phyloP scores from a whole-genome alignment of 2,888 invertebrate species.

The Macropis europaea region DNA sequence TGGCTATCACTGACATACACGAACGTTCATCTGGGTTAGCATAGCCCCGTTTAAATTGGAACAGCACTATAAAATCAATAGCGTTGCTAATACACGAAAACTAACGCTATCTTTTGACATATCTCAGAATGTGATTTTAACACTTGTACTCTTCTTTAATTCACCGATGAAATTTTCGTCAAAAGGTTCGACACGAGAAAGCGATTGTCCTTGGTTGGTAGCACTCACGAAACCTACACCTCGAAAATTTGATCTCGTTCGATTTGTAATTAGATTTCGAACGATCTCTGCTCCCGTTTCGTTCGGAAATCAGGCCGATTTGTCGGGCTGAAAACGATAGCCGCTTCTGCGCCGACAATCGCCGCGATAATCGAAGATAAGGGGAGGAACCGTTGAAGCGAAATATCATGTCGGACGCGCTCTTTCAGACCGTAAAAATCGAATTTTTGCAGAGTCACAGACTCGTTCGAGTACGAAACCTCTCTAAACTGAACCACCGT shows the following conservation, averaged over 20 bases:
- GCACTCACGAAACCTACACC: background rate
- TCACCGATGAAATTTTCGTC: too few species aligned
- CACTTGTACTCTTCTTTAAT: too few species aligned
- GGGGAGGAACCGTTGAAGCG: background rate
- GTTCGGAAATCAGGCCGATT: constrained; percentile 10
- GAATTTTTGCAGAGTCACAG: constrained; percentile 65
- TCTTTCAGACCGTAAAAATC: constrained; percentile 54
- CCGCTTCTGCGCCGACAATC: constrained; percentile 38
- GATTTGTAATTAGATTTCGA: constrained; percentile 9
- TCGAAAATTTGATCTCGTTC: background rate
- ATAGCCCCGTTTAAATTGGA: too few species aligned
- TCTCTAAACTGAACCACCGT: background rate
- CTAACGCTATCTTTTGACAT: too few species aligned
- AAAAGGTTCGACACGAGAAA: too few species aligned
- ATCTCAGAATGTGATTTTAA: too few species aligned
- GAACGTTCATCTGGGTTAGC: too few species aligned
- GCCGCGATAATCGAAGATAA: constrained; percentile 39
- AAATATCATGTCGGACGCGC: constrained; percentile 24
- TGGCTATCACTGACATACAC: too few species aligned
- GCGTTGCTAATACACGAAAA: too few species aligned
- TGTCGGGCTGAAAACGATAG: constrained; percentile 33
- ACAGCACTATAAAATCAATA: too few species aligned
- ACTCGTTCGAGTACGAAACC: constrained; percentile 50
- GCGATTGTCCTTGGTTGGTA: too few species aligned
- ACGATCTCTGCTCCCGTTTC: background rate